These are phyloP conservation scores for Porites lutea DNA, from an alignment of 64 coral and sea anemone genomes.

Conservation along the genomic window DNA sequence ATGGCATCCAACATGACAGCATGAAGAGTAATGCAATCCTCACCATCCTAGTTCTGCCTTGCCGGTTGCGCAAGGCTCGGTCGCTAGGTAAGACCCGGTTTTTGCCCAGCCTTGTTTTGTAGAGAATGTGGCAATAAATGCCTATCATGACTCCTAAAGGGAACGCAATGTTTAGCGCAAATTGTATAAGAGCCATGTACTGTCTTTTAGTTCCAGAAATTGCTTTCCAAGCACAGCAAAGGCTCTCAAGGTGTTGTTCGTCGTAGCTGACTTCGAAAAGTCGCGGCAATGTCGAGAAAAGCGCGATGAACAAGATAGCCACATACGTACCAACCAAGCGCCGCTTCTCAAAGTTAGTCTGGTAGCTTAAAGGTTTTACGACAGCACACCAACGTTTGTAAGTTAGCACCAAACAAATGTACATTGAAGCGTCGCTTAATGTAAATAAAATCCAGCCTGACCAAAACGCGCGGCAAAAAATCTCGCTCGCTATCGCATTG, in stretches of 20 bases:
- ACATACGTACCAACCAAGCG: conserved; percentile 11
- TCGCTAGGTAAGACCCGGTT: conserved; percentile 12
- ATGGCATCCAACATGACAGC: conserved; percentile 59
- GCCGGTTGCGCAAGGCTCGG: neutral
- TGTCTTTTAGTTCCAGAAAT: neutral
- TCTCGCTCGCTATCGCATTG: neutral
- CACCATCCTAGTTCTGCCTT: conserved; percentile 49
- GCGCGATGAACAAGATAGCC: neutral
- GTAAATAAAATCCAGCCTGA: conserved; percentile 53
- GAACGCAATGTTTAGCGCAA: conserved; percentile 6
- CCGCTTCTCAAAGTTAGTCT: conserved; percentile 41
- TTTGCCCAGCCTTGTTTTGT: conserved; percentile 10
- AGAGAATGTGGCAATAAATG: conserved; percentile 45
- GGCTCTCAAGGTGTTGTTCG: neutral
- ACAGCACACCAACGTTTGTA: conserved; percentile 72
- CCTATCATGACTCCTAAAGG: conserved; percentile 62
- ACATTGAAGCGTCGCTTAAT: conserved; percentile 35
- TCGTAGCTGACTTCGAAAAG: conserved; percentile 31
- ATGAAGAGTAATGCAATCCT: conserved; percentile 51
- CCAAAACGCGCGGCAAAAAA: conserved; percentile 36
- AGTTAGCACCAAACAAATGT: conserved; percentile 63
- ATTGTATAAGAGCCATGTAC: neutral
- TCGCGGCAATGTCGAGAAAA: neutral
- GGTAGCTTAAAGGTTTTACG: conserved; percentile 50
- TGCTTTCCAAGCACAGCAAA: conserved; percentile 16